Conservation (phyloP, 1,140 invertebrate genomes). For the Idris sp. region DNA sequence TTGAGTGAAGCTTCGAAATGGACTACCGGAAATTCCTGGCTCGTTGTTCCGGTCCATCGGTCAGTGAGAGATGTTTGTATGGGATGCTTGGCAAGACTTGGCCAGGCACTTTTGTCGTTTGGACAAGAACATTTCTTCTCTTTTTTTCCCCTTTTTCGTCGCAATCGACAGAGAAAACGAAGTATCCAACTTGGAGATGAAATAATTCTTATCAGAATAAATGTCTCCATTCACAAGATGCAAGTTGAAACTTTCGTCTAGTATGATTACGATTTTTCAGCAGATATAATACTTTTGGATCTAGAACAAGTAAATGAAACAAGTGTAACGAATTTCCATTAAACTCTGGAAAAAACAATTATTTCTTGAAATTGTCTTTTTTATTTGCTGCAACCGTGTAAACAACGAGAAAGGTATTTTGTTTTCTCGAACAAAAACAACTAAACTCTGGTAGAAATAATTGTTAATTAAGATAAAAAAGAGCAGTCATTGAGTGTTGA, state of each 20-base stretch:
- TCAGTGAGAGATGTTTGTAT: constrained; percentile 61
- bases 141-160: constrained; percentile 16
- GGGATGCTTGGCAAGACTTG: constrained; percentile 59
- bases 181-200: constrained; percentile 38
- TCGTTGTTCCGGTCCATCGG: constrained; percentile 60
- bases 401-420: no score
- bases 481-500: constrained; percentile 49
- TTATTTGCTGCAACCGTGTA: no score
- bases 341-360: no score
- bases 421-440: no score
- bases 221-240: constrained; percentile 33
- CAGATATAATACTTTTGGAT: constrained; percentile 22
- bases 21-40: constrained; percentile 54
- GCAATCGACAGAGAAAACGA: constrained; percentile 48
- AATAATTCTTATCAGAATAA: constrained; percentile 54
- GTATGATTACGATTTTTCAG: constrained; percentile 35
- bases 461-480: constrained; percentile 36
- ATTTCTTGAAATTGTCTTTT: no score
- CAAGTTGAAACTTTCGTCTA: constrained; percentile 42
- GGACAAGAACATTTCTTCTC: constrained; percentile 42
- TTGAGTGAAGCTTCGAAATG: constrained; percentile 55
- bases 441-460: neutral
- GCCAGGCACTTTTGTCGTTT: constrained; percentile 58
- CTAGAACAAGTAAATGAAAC: no score
- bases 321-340: no score